A percentile compares a stretch with the other conserved stretches of the same genome.
phyloP scores from a whole-genome alignment of 1,140 invertebrate genomes.

The Drosophila parabipectinata region DNA sequence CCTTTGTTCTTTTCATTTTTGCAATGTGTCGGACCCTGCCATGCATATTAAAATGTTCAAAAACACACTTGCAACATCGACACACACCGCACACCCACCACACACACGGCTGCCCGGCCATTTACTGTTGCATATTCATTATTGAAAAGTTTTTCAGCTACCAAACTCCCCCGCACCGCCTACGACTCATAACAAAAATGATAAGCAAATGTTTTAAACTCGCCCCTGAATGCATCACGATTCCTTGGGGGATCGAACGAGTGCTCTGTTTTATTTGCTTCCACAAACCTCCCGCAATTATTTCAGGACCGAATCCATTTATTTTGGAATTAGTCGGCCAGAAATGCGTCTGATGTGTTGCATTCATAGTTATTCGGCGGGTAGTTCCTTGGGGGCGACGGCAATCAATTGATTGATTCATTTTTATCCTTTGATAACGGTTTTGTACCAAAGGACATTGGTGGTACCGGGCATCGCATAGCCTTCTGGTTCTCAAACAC shows the following conservation, averaged over 20 bases:
- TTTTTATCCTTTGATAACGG: no score
- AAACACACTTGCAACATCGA: slow-evolving; percentile 32
- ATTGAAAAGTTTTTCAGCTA: slow-evolving; percentile 61
- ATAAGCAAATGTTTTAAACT: slow-evolving; percentile 50
- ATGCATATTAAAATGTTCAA: slow-evolving; percentile 80
- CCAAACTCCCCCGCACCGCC: not conserved
- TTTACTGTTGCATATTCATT: slow-evolving; percentile 74
- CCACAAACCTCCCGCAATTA: slow-evolving; percentile 16
- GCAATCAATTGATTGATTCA: no score
- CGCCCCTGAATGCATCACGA: not conserved
- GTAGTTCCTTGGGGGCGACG: no score
- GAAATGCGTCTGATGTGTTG: not conserved
- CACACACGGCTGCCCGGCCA: slow-evolving; percentile 28
- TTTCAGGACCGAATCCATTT: slow-evolving; percentile 17
- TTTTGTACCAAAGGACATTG: no score
- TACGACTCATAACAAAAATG: slow-evolving; percentile 47
- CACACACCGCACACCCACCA: slow-evolving; percentile 1
- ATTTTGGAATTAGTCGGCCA: slow-evolving; percentile 33
- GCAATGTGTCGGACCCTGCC: slow-evolving; percentile 67
- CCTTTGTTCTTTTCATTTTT: slow-evolving; percentile 58
- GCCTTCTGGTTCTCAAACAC: no score
- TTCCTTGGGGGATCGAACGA: slow-evolving; percentile 35
- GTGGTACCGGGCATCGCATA: no score
- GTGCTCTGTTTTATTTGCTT: slow-evolving; percentile 10
- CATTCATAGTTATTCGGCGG: no score